phyloP scores from a whole-genome alignment of 2,113 vertebrate species.

The Orthonyx spaldingii region DNA sequence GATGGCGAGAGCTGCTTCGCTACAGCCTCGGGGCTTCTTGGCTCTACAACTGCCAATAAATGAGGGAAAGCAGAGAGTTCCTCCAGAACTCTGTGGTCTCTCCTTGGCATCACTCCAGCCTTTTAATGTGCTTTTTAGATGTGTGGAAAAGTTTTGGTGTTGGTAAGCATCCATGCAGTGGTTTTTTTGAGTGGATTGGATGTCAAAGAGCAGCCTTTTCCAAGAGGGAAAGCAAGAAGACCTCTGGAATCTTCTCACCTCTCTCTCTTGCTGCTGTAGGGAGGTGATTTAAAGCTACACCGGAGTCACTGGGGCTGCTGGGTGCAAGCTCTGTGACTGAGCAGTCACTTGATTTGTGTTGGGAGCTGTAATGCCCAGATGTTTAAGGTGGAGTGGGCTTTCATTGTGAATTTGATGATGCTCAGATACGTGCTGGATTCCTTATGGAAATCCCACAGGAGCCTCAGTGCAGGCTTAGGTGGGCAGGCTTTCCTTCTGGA shows the following conservation, averaged over 20 bases:
- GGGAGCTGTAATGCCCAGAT: accelerated
- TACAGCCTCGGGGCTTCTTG: neutral
- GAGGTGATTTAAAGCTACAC: neutral
- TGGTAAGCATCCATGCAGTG: neutral
- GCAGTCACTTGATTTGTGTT: neutral
- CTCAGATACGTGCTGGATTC: neutral
- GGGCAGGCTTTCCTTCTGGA: neutral
- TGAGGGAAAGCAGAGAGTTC: neutral
- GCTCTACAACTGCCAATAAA: neutral
- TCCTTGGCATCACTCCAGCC: neutral
- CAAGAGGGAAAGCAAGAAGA: neutral
- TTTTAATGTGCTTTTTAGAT: neutral
- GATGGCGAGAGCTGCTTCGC: neutral
- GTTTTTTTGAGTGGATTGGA: neutral
- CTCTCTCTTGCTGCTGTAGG: neutral
- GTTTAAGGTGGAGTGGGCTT: neutral
- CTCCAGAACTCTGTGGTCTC: neutral
- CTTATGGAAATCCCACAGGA: accelerated
- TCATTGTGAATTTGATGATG: neutral
- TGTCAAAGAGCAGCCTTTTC: neutral
- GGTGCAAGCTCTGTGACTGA: neutral
- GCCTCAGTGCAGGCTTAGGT: neutral
- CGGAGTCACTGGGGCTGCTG: neutral
- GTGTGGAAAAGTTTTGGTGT: neutral
- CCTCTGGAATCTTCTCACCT: neutral